Conservation (phyloP, 64 coral and sea anemone genomes). For the Anthopleura sola region DNA sequence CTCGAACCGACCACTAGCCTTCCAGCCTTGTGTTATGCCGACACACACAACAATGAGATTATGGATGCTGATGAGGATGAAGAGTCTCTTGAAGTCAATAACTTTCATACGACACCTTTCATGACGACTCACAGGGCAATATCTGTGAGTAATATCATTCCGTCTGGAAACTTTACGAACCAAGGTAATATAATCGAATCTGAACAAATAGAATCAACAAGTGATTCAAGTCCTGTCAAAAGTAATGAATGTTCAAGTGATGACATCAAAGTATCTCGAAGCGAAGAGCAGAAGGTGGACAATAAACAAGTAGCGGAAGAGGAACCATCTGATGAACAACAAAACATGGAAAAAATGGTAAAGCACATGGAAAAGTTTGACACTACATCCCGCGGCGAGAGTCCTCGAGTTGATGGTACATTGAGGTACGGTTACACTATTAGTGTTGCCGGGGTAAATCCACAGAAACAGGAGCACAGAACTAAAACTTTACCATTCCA, state of each 20-base stretch:
- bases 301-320: neutral
- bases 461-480: neutral
- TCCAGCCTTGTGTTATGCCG: conserved; percentile 12
- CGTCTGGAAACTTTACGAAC: neutral
- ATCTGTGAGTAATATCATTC: neutral
- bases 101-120: neutral
- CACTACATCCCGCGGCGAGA: neutral
- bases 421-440: conserved; percentile 5
- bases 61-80: conserved; percentile 19
- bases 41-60: conserved; percentile 34
- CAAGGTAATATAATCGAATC: neutral
- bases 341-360: neutral
- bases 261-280: neutral
- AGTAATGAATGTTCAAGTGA: neutral
- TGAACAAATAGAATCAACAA: neutral
- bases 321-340: neutral
- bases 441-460: neutral
- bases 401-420: neutral
- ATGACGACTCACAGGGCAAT: neutral
- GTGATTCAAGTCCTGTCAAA: neutral
- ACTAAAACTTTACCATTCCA: neutral
- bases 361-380: neutral
- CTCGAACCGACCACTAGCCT: conserved; percentile 23
- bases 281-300: neutral
- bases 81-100: conserved; percentile 5